Conservation (phyloP, 2,888 invertebrate species). For the Apotomis betuletana region DNA sequence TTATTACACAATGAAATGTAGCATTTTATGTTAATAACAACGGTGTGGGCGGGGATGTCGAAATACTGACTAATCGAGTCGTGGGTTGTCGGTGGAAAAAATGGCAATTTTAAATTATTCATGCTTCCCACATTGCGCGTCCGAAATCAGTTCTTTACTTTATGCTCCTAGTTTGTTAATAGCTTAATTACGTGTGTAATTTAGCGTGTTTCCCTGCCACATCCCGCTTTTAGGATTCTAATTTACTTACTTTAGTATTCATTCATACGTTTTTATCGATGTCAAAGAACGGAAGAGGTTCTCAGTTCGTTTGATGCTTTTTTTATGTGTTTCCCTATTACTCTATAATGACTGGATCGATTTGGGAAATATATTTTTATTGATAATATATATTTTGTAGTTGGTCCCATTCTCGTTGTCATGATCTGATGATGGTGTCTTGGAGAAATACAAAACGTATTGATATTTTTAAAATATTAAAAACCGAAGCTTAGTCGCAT, state of each 20-base stretch:
- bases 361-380: too few species aligned
- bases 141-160: slow-evolving; percentile 70
- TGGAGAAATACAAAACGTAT: neutral
- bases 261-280: too few species aligned
- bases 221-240: too few species aligned
- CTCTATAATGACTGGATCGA: too few species aligned
- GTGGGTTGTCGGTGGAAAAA: slow-evolving; percentile 78
- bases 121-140: slow-evolving; percentile 73
- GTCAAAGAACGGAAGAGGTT: too few species aligned
- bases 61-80: slow-evolving; percentile 80
- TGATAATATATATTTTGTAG: too few species aligned
- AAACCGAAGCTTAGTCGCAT: neutral
- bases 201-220: slow-evolving; percentile 4
- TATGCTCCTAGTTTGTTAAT: slow-evolving; percentile 75
- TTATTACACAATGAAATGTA: slow-evolving; percentile 81
- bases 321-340: too few species aligned
- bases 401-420: too few species aligned
- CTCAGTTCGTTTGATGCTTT: too few species aligned
- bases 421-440: too few species aligned
- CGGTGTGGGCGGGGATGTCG: slow-evolving; percentile 76
- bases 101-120: slow-evolving; percentile 83
- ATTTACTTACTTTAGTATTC: too few species aligned
- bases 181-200: slow-evolving; percentile 66
- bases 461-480: neutral
- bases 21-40: slow-evolving; percentile 80